Evolutionary conservation across 2,113 vertebrate species (phyloP), one percentile per base, ranked within the genome.

Genomic region (Tangachromis dhanisi): DNA sequence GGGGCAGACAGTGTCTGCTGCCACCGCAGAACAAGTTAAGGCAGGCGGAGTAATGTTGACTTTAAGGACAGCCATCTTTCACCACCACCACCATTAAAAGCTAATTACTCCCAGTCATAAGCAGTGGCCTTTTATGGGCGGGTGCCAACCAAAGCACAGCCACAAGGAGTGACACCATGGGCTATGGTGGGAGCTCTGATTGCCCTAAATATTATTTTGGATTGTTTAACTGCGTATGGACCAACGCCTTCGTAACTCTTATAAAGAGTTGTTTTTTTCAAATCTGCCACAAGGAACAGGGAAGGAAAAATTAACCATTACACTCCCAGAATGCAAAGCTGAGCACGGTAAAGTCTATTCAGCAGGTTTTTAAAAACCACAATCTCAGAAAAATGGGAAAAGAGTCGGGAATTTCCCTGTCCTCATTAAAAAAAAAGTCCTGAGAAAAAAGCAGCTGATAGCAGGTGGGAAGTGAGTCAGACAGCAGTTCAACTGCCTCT

Each of bases 381-480:
- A 1, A 7, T n/a, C 68, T 24, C 8, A 78, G 24, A 86, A 84
- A 81, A 84, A 84, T 38, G 35, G 86, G 53, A 61, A 81, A 81
- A 90, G 9, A n/a, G 8, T 81, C 1, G 89, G 93, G 95, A 94
- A 93, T 90, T 96, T 92, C 93, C 95, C 92, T 71, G 29, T 86
- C 66, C 17, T 86, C 83, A 91, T 92, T 53, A 71, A 82, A 57
- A 73, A 57, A 91, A 88, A 26, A 47, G 21, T 0, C 13, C 66
- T 26, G 21, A 73, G 38, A 17, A 73, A 66, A 45, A 91, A 89
- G 42, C 94, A 94, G 90, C 94, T 95, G 95, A 94, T 95, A 93
- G 81, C 53, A 53, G 71, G 35, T 63, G 26, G 90, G 90, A 92
- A 88, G 93, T 96, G 94, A 96, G 93, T 96, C 95, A 96, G 90